These are phyloP conservation scores for Orthonychiurus folsomi DNA, from an alignment of 2,888 invertebrate species.

Conservation along the genomic window DNA sequence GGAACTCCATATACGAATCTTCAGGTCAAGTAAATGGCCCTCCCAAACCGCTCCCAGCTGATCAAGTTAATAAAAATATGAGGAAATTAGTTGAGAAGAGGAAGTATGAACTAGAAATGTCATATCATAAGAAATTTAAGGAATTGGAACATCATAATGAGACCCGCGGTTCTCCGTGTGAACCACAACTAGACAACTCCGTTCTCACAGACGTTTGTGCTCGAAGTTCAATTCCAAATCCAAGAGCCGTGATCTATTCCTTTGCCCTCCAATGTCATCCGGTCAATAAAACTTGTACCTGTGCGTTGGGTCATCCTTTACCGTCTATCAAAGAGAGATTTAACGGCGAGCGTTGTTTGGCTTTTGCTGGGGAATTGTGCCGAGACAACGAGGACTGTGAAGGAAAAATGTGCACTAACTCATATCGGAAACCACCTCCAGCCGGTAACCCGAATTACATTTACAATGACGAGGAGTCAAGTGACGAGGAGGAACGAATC, in stretches of 20 bases:
- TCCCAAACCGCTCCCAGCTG: too few relatives aligned
- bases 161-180: neutral
- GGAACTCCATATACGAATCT: too few relatives aligned
- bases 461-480: neutral
- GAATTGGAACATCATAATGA: neutral
- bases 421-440: neutral
- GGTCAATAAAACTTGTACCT: neutral
- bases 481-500: neutral
- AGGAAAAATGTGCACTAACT: neutral
- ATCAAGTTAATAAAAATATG: neutral
- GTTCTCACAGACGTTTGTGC: neutral
- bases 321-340: neutral
- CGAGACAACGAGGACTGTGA: neutral
- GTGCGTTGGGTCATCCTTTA: neutral
- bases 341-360: neutral
- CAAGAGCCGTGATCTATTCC: neutral
- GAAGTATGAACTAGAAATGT: neutral
- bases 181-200: neutral
- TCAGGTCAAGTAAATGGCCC: too few relatives aligned
- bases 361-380: neutral
- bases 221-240: neutral
- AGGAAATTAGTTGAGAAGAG: neutral
- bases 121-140: neutral
- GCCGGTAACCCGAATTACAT: neutral
- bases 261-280: neutral